Base-by-base conservation (phyloP, 2,888 invertebrate species). In the Calameuta pallipes region DNA sequence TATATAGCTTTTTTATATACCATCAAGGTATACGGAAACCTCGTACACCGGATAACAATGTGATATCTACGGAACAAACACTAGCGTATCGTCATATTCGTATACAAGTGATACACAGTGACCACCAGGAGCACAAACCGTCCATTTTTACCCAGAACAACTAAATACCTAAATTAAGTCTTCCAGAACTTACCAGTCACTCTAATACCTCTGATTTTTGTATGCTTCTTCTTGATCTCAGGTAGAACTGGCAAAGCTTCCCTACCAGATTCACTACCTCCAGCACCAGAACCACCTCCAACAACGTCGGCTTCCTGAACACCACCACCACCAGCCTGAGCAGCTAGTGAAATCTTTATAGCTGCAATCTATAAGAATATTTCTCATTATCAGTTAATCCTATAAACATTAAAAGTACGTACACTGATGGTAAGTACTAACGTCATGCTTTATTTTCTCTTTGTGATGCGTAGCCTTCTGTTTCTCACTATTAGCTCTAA, bases 291-390 rank as follows among this genome's bases (percentile, higher is more conserved):
- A 81, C 94, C 94, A 33, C 96, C 94, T 90, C 97, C 96, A 30
- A 95, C 95, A 88, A 98, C 98, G 84, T 98, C 97, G n/a, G 94
- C 95, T 85, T 97, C 97, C 84, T 93, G 91, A 74, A 95, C 94
- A 13, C 94, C 92, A 87, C 92, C 91, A 69, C 93, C 92, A 77
- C 92, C 94, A 23, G 94, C 91, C 89, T 97, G 97, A 35, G 95
- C 95, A 91, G 97, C 97, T 69, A 98, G 92, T 1, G 96, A 96
- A 92, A 98, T 98, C 92, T 97, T 98, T 86, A 98, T 96, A 91
- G 95, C 96, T 15, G 94, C 90, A 84, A 98, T 96, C 97, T 98
- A 92, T 31, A 89, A 88, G 76, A 15, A 78, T 73, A 34, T 71
- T 34, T 4, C 4, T 33, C 23, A 71, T 71, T 31, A 71, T 31